Conservation (phyloP, 2,113 vertebrate species). For the Myiozetetes cayanensis region DNA sequence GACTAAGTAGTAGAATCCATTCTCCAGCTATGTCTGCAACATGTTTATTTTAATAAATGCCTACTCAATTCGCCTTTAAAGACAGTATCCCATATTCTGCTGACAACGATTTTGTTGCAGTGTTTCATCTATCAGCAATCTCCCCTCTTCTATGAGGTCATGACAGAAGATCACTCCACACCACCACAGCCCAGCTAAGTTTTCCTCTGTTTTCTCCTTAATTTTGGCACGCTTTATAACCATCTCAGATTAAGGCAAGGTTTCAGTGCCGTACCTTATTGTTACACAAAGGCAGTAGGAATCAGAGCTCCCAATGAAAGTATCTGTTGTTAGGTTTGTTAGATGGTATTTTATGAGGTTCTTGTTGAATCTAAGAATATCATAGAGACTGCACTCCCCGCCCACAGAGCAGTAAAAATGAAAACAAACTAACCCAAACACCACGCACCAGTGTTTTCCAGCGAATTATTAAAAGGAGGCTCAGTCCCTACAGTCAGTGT, state of each 20-base stretch:
- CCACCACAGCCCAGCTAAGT: background rate
- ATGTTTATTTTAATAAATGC: background rate
- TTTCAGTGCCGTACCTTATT: background rate
- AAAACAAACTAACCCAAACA: background rate
- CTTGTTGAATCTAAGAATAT: background rate
- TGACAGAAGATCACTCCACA: background rate
- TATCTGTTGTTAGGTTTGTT: background rate
- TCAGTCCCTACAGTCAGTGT: background rate
- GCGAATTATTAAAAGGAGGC: background rate
- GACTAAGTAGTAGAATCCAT: background rate
- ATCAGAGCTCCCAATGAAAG: background rate
- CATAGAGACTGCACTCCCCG: background rate
- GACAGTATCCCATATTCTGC: background rate
- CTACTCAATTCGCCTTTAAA: background rate
- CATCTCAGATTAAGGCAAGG: background rate
- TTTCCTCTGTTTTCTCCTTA: background rate
- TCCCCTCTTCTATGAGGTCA: background rate
- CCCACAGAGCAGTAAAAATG: background rate
- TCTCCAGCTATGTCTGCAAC: background rate
- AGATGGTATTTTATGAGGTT: background rate
- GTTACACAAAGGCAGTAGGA: background rate
- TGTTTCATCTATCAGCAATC: background rate
- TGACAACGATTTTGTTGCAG: background rate
- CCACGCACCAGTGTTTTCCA: background rate
- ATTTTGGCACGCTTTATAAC: background rate